phyloP scores from a whole-genome alignment of 2,113 vertebrate genomes.

The Percina caprodes region DNA sequence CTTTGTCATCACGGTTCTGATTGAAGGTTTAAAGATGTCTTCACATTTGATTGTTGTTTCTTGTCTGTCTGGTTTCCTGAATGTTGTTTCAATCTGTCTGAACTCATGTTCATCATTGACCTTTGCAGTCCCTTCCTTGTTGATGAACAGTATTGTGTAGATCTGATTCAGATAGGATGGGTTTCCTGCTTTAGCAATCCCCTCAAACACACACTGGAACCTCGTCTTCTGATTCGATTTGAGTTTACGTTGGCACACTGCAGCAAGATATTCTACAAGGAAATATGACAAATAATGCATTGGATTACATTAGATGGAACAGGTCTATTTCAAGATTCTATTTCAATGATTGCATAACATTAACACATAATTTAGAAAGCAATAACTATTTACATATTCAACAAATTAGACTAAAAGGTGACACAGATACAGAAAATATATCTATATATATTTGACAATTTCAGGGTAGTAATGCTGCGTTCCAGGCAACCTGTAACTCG shows the following conservation, averaged over 20 bases:
- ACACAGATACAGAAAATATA: no score
- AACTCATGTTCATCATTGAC: slow-evolving; percentile 58
- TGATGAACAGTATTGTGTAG: slow-evolving; percentile 41
- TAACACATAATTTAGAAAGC: no score
- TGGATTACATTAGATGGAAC: background rate
- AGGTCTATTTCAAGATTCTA: background rate
- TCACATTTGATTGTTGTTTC: background rate
- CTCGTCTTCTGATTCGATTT: slow-evolving; percentile 44
- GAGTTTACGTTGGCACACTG: background rate
- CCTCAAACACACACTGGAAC: slow-evolving; percentile 42
- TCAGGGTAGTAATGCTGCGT: no score
- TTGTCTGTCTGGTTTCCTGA: slow-evolving; percentile 22
- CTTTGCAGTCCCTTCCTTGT: slow-evolving; percentile 26
- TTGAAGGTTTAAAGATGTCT: slow-evolving; percentile 26
- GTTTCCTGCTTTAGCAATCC: slow-evolving; percentile 26
- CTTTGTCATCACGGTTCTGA: slow-evolving; percentile 29
- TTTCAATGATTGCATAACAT: background rate
- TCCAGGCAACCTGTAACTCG: no score
- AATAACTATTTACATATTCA: no score
- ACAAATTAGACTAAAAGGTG: no score
- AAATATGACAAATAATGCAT: background rate
- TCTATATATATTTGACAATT: no score
- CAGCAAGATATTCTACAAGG: background rate
- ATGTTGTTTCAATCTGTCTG: slow-evolving; percentile 57
- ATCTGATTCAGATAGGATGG: slow-evolving; percentile 41